These are phyloP conservation scores for Lateolabrax maculatus DNA, from an alignment of 2,797 vertebrate species.

Conservation along the genomic window DNA sequence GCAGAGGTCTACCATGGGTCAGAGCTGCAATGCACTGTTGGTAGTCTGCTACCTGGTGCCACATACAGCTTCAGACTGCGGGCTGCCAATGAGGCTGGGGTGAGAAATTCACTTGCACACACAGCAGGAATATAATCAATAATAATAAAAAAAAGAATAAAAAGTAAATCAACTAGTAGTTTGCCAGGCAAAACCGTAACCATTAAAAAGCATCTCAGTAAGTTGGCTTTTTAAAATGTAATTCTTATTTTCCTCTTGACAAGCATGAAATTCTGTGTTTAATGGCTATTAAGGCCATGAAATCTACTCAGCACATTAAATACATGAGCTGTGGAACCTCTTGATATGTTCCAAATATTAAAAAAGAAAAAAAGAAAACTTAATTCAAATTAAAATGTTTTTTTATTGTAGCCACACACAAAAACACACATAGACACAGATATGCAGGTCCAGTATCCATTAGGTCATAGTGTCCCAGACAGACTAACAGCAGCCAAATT, in stretches of 20 bases:
- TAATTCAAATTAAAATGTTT: neutral
- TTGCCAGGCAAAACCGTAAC: neutral
- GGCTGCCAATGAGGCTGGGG: conserved; percentile 94
- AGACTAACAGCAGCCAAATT: conserved; percentile 6
- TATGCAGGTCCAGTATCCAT: neutral
- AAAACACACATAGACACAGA: neutral
- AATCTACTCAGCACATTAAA: conserved; percentile 8
- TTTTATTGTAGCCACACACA: neutral
- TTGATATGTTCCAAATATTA: neutral
- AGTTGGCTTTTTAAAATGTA: neutral
- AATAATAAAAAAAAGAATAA: neutral
- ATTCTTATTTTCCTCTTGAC: conserved; percentile 12
- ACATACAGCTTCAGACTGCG: conserved; percentile 91
- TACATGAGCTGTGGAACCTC: neutral
- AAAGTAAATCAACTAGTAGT: conserved; percentile 1
- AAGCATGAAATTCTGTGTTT: neutral
- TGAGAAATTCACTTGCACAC: conserved; percentile 76
- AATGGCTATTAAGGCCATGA: neutral
- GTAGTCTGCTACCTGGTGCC: conserved; percentile 93
- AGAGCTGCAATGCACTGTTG: conserved; percentile 91
- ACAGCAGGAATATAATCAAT: neutral
- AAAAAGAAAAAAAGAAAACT: neutral
- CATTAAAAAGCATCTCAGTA: neutral
- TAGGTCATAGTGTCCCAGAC: conserved; percentile 47
- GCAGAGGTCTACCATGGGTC: conserved; percentile 91